These are phyloP conservation scores for Deroplatys truncata DNA, from an alignment of 2,888 invertebrate genomes.

Conservation along the genomic window DNA sequence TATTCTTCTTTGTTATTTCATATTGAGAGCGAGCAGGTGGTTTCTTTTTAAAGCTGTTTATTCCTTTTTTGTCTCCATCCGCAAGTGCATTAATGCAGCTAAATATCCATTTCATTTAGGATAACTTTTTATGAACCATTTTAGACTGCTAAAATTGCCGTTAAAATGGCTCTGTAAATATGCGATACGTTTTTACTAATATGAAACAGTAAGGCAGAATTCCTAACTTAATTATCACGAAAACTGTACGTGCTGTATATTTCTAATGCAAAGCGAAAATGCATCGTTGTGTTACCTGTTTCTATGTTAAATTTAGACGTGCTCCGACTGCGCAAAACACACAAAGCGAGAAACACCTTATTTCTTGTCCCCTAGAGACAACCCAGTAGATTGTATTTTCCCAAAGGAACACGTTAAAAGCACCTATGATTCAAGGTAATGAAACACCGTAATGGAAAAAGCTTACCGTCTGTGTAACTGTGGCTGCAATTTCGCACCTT, in stretches of 20 bases:
- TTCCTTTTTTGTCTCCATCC: no score
- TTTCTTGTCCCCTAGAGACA: background rate
- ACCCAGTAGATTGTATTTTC: background rate
- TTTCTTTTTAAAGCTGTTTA: no score
- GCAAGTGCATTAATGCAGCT: no score
- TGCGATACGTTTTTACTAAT: no score
- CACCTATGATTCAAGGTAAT: background rate
- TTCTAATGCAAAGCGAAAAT: background rate
- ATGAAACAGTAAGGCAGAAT: background rate
- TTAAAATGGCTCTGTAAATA: no score
- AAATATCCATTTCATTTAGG: no score
- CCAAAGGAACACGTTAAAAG: background rate
- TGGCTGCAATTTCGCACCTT: background rate
- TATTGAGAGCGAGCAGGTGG: no score
- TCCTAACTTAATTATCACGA: background rate
- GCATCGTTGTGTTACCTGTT: background rate
- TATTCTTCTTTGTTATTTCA: no score
- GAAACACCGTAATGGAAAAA: background rate
- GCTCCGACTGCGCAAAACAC: background rate
- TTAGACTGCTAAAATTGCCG: no score
- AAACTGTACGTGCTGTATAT: no score
- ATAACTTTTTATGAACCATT: no score
- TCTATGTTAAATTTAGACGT: background rate
- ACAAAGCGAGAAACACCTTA: background rate
- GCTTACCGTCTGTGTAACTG: background rate